Percentiles rank a stretch among this genome's conserved stretches.
Evolutionary conservation across 2,888 invertebrate genomes (phyloP).

Genomic region (Cryptus armator): DNA sequence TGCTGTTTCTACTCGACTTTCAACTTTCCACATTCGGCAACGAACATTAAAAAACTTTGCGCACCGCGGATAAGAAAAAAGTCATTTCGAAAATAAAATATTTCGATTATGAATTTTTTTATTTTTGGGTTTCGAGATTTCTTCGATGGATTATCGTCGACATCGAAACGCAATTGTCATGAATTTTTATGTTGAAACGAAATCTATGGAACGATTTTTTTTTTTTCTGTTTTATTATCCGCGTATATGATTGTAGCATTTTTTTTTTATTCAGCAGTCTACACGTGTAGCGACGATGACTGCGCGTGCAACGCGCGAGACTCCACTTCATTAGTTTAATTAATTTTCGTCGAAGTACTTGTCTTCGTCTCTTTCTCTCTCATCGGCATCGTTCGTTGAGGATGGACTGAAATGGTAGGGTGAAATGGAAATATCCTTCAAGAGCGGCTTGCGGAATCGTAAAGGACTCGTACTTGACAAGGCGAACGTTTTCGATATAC

Average conservation of each 20-base stretch:
- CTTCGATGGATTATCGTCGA: background rate
- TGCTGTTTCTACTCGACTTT: background rate
- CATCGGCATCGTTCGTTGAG: constrained; percentile 31
- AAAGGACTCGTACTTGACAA: constrained; percentile 34
- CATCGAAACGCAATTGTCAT: background rate
- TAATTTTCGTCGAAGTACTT: constrained; percentile 73
- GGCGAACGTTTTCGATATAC: constrained; percentile 48
- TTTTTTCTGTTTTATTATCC: background rate
- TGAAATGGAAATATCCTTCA: constrained; percentile 60
- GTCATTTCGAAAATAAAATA: too few species aligned
- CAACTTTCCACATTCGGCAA: background rate
- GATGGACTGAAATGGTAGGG: constrained; percentile 44
- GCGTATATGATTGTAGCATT: background rate
- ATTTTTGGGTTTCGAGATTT: background rate
- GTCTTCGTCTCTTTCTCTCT: constrained; percentile 31
- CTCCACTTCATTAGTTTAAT: constrained; percentile 79
- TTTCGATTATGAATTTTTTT: too few species aligned
- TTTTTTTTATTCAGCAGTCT: constrained; percentile 7
- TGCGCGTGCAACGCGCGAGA: constrained; percentile 44
- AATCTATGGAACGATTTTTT: background rate
- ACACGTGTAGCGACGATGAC: constrained; percentile 14
- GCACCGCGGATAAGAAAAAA: too few species aligned
- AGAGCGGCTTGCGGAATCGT: constrained; percentile 53
- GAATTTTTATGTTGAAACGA: too few species aligned
- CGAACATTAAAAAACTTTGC: too few species aligned